Percentiles rank a stretch among this genome's conserved stretches.
Evolutionary conservation across 2,797 vertebrate species (phyloP).

Genomic region (Dryobates pubescens): DNA sequence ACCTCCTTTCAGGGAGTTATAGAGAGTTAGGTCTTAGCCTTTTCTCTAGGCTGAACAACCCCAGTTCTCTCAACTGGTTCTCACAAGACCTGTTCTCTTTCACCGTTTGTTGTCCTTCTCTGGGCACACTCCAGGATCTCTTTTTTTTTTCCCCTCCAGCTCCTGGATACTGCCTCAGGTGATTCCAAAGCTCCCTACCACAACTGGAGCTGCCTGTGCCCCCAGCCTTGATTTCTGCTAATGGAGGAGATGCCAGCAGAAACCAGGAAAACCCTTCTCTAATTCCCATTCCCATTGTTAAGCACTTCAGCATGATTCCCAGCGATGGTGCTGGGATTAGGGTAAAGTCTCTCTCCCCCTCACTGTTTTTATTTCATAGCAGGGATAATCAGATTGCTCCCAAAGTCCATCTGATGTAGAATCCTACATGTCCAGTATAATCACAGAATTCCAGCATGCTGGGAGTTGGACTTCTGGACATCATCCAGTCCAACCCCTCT

Average conservation of each 20-base stretch:
- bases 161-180: not conserved
- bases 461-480: too few species aligned
- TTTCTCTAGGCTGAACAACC: too few species aligned
- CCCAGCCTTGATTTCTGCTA: not conserved
- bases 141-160: too few species aligned
- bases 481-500: too few species aligned
- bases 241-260: not conserved
- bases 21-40: too few species aligned
- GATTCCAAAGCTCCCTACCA: not conserved
- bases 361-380: not conserved
- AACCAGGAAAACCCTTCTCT: not conserved
- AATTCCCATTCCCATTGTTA: not conserved
- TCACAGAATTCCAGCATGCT: too few species aligned
- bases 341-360: not conserved
- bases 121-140: too few species aligned
- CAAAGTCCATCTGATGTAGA: not conserved
- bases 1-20: too few species aligned
- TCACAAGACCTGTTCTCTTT: too few species aligned
- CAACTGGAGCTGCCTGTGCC: not conserved
- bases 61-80: too few species aligned
- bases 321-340: slow-evolving; percentile 13
- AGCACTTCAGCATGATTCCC: not conserved
- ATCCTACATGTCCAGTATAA: not conserved
- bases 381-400: not conserved
- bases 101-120: too few species aligned